Conservation (phyloP, 2,888 invertebrate genomes). For the Zygothrica quintamaculata region DNA sequence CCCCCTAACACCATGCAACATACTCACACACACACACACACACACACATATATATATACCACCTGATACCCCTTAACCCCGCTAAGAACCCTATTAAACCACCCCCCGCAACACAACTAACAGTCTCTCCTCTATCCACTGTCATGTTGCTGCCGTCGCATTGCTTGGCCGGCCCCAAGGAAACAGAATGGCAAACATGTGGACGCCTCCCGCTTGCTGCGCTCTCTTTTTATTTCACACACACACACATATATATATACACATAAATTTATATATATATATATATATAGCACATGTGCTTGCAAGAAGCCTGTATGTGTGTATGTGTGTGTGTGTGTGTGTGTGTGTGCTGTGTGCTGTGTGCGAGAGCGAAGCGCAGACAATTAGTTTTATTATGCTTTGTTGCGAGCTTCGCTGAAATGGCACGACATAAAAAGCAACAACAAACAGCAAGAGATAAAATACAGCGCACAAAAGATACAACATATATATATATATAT, state of each 20-base stretch:
- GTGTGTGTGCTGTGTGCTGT: conserved; percentile 50
- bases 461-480: conserved; percentile 58
- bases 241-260: conserved; percentile 6
- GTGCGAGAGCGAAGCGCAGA: conserved; percentile 80
- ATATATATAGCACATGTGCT: conserved; percentile 18
- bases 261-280: conserved; percentile 17
- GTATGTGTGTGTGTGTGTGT: conserved; percentile 23
- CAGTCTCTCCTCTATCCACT: not conserved
- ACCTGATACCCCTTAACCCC: too few species aligned
- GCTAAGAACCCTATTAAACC: not conserved
- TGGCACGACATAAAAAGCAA: conserved; percentile 77
- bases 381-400: conserved; percentile 81
- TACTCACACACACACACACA: too few species aligned
- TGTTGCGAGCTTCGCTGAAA: conserved; percentile 80
- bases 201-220: conserved; percentile 37
- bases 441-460: conserved; percentile 57
- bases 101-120: not conserved
- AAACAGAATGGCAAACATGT: conserved; percentile 76
- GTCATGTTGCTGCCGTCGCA: conserved; percentile 40
- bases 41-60: too few species aligned
- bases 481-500: conserved; percentile 16
- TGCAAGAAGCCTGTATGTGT: conserved; percentile 23
- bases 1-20: too few species aligned
- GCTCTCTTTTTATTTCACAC: conserved; percentile 16
- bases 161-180: conserved; percentile 65